These are phyloP conservation scores for Dendronephthya gigantea DNA, from an alignment of 64 coral and sea anemone species.

Conservation along the genomic window DNA sequence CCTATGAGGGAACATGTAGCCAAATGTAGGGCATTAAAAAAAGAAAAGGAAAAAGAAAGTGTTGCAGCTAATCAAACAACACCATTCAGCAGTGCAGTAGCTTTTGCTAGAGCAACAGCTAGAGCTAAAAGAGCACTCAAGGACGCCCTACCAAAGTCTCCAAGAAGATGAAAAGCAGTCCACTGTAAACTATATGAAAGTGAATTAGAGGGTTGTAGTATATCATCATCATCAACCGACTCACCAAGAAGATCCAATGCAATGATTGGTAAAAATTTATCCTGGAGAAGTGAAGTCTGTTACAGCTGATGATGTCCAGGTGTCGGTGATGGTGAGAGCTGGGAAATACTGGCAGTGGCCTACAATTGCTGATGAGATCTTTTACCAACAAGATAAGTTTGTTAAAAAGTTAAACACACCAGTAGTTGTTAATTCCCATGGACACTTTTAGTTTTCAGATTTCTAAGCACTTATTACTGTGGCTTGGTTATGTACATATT, in stretches of 20 bases:
- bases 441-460: background rate
- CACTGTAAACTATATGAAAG: background rate
- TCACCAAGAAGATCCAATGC: background rate
- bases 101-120: background rate
- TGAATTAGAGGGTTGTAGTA: background rate
- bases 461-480: background rate
- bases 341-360: background rate
- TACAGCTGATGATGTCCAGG: background rate
- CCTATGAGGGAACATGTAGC: background rate
- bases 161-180: background rate
- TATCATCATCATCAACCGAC: background rate
- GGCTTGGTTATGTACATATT: background rate
- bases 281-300: background rate
- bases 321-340: background rate
- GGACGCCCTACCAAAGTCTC: background rate
- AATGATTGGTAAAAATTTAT: background rate
- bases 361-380: background rate
- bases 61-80: background rate
- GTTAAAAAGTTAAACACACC: background rate
- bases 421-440: background rate
- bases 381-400: slow-evolving; percentile 2
- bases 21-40: background rate
- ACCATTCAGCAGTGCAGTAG: background rate
- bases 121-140: background rate
- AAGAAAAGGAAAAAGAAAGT: background rate